Base-by-base conservation (phyloP, 2,797 vertebrate genomes). In the Botia almorhae region DNA sequence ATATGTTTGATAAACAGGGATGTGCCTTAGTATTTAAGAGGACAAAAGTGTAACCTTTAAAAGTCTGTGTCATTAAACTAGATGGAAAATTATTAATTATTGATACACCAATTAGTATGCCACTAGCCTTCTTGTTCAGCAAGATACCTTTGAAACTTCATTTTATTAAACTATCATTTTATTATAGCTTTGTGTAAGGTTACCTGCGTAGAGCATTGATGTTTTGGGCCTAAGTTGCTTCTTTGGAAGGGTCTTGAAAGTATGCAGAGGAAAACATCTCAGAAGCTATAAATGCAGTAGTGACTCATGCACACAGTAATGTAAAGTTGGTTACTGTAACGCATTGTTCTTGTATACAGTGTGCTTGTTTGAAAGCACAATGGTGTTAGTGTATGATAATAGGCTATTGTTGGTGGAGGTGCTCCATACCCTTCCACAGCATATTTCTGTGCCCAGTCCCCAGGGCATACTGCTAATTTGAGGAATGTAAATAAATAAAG, bases 401-500 rank as follows among this genome's bases (percentile, higher is more conserved):
- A 72, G 48, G 60, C 46, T 51, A 69, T 74, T 68, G n/a, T 50
- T 61, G 50, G 48, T 65, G 65, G 76, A 85, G 88, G 85, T 82
- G 87, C 84, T 89, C 89, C 90, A 86, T 91, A 69, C 90, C 91
- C 26, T 70, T 92, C 70, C 87, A 88, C 86, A 87, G 78, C 83
- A 89, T 90, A 90, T 92, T 91, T 89, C 83, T 85, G 89, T 86
- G 80, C 83, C 65, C 81, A 90, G 63, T 87, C 90, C 89, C 86
- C 60, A 84, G 87, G 89, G 90, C 88, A 84, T 83, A 19, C 55
- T 74, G 89, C 86, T 82, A 90, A 91, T 84, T 88, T 85, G 83
- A 89, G 21, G 69, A 87, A 88, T 88, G 88, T 91, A 91, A 92
- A 93, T 93, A 94, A 93, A 93, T 92, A 91, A 90, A 90, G 84